These are phyloP conservation scores for Onychorhynchus coronatus DNA, from an alignment of 2,113 vertebrate species.

Conservation along the genomic window DNA sequence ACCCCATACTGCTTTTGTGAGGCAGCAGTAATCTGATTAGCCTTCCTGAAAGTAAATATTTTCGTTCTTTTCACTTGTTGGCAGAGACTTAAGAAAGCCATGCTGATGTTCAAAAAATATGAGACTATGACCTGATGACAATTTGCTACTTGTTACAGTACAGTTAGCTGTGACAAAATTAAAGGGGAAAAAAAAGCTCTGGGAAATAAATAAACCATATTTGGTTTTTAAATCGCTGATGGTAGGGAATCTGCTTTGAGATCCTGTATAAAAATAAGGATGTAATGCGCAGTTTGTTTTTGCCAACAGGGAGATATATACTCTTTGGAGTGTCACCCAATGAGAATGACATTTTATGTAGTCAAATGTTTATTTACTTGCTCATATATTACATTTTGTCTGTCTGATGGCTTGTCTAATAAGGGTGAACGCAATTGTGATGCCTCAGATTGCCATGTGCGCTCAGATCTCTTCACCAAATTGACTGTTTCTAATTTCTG, in stretches of 20 bases:
- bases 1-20: neutral
- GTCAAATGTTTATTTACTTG: constrained; percentile 43
- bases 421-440: neutral
- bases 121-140: neutral
- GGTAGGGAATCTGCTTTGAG: neutral
- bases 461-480: neutral
- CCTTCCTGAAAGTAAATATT: neutral
- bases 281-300: constrained; percentile 23
- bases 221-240: neutral
- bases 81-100: neutral
- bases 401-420: neutral
- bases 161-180: neutral
- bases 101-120: neutral
- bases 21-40: neutral
- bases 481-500: neutral
- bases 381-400: neutral
- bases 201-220: neutral
- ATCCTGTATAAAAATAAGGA: neutral
- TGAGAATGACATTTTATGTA: neutral
- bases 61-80: neutral
- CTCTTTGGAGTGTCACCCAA: constrained; percentile 28
- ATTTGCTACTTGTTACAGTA: neutral
- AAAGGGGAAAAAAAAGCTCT: neutral
- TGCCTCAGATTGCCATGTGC: neutral
- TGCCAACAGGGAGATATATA: neutral